Base-by-base conservation (phyloP, 1,140 invertebrate species). In the Zaprionus camerounensis region DNA sequence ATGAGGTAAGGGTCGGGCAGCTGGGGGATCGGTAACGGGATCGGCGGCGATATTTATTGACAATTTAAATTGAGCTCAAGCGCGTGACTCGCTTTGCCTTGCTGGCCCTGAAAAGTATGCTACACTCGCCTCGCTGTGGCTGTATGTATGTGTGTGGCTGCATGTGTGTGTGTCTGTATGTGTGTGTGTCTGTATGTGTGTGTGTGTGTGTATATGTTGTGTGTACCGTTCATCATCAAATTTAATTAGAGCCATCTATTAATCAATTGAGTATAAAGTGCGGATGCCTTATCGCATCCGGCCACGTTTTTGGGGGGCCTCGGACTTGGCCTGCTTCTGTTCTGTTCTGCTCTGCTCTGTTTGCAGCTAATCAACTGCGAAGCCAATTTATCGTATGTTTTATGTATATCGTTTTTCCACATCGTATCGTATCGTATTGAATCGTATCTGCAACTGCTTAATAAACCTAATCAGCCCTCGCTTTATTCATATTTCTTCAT, bases 31-130 rank as follows among this genome's bases (percentile, higher is more conserved):
- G 2, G 22, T 9, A 20, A 17, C 57, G 53, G 34, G 38, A 49
- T 55, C 24, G 41, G 15, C 15, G 15, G n/a, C 24, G 59, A 76
- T 72, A 84, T 77, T 80, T 84, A 73, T 83, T 80, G 64, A 66
- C 77, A n/a, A 80, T 77, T 83, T 77, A 72, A 84, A 83, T 73
- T 76, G 81, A 84, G 64, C 73, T 57, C 15, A 44, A 41, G 67
- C 28, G 26, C 31, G 66, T 59, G 46, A 17, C 11, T 34, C 9
- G 31, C 9, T 9, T 31, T 9, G 9, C 31, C 31, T 11, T 41
- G 38, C 38, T 24, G 46, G 20, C 46, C 46, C 46, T 13, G 46
- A 11, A 24, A 46, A 46, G n/a, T 46, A 3, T 46, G 41, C 41
- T 51, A 51, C 46, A 20, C 20, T 3, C 5, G 9, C 20, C 20